These are phyloP conservation scores for Cotesia vestalis DNA, from an alignment of 1,140 invertebrate genomes.

Conservation along the genomic window DNA sequence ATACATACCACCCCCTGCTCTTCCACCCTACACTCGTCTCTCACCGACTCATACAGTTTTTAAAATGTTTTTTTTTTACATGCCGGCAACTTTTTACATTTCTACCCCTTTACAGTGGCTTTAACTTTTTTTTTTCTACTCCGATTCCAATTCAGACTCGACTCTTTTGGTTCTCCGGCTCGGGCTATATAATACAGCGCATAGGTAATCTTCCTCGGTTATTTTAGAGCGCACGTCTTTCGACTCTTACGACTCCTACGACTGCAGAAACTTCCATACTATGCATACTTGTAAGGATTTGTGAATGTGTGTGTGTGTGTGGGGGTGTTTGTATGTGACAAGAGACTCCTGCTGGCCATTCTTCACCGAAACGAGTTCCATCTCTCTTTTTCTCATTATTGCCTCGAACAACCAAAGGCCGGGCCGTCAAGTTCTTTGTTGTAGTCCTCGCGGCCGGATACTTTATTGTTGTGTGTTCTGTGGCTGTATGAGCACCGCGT, in stretches of 20 bases:
- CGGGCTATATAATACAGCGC: not conserved
- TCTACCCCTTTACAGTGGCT: not conserved
- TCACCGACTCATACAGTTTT: conserved; percentile 27
- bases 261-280: no score
- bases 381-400: conserved; percentile 34
- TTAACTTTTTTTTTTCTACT: conserved; percentile 6
- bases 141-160: not conserved
- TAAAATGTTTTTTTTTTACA: conserved; percentile 14
- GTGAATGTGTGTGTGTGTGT: no score
- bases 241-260: not conserved
- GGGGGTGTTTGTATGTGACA: not conserved
- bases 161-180: not conserved
- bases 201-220: not conserved
- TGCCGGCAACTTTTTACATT: conserved; percentile 1
- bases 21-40: conserved; percentile 20
- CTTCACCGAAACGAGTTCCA: conserved; percentile 25
- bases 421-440: conserved; percentile 24
- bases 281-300: no score
- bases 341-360: conserved; percentile 9
- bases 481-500: conserved; percentile 3
- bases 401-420: not conserved
- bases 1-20: conserved; percentile 18
- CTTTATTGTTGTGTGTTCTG: conserved; percentile 19
- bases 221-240: not conserved
- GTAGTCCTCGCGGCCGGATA: conserved; percentile 34